Evolutionary conservation across 2,113 vertebrate species (phyloP), one percentile per base, ranked within the genome.

Genomic region (Leptodactylus fuscus): DNA sequence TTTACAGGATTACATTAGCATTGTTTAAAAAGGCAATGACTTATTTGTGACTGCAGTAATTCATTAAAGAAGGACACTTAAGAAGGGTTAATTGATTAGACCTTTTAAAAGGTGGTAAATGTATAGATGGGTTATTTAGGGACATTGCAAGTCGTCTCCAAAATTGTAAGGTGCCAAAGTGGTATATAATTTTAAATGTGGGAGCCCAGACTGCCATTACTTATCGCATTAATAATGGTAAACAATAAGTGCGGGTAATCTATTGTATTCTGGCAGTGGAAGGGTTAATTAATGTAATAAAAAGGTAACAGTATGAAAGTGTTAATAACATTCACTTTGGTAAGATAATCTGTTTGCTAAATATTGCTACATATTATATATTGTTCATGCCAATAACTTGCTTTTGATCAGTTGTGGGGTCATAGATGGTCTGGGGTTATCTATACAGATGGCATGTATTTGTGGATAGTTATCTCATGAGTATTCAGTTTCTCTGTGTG

Each of bases 51-150:
- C 91, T 90, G 94, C 88, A 89, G 88, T 90, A 91, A 92, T 92
- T 95, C 87, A 81, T 94, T 93, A 91, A 89, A 87, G 88, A 69
- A 85, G 87, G 89, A 88, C 77, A 80, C 89, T 92, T 90, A 92
- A 90, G 65, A 96, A 94, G 93, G 91, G 92, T 95, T 96, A 95
- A 96, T 95, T 94, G 94, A 96, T 94, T 91, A 93, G 93, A 87
- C 89, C 93, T 92, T 93, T 92, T 94, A 92, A 89, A 94, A 95
- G 92, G 93, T 95, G 93, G 93, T 91, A 92, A 91, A 90, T 88
- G 90, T 89, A 90, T 73, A 90, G 87, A 87, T 81, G 89, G 86
- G 89, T 27, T 58, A 49, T 80, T 13, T 73, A 71, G 36, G 53
- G 55, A 85, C 16, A 15, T 6, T 60, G 36, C 18, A 44, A 36